Conservation (phyloP, 2,113 vertebrate species). For the Sprattus sprattus region DNA sequence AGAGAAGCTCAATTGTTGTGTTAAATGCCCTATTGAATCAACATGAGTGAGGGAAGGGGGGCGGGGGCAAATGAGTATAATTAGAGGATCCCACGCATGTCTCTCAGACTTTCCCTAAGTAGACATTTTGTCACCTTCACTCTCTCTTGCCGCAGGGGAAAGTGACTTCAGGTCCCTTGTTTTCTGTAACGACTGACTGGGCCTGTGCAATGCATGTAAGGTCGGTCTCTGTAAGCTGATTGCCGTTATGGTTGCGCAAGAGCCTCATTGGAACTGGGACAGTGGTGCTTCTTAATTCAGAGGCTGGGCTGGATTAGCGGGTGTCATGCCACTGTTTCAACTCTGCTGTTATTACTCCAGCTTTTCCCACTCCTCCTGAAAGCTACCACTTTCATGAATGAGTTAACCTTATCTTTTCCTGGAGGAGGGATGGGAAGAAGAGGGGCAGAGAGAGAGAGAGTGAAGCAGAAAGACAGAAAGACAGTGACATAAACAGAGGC, state of each 20-base stretch:
- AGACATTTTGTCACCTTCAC: not conserved
- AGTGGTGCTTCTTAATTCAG: conserved; percentile 40
- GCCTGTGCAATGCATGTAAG: conserved; percentile 8
- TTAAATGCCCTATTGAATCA: not conserved
- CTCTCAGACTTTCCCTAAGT: not conserved
- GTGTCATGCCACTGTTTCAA: conserved; percentile 36
- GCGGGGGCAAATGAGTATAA: not conserved
- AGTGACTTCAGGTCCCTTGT: conserved; percentile 24
- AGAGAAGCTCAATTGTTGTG: not conserved
- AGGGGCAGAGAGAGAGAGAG: not conserved
- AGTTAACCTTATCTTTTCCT: not conserved
- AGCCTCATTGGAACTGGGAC: conserved; percentile 43
- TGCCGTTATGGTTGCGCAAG: conserved; percentile 38
- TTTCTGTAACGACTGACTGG: conserved; percentile 29
- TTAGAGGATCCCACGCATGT: not conserved
- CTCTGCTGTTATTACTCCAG: conserved; percentile 34
- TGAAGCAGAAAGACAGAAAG: not conserved
- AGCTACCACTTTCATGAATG: not conserved
- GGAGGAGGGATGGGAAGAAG: not conserved
- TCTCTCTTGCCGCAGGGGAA: not conserved
- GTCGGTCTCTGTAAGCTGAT: conserved; percentile 40
- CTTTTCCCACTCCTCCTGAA: conserved; percentile 13
- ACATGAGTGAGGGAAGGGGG: not conserved
- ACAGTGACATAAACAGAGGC: not conserved
- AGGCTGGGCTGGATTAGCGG: conserved; percentile 46